Conservation (phyloP, 2,797 vertebrate genomes). For the Lagocephalus sceleratus region DNA sequence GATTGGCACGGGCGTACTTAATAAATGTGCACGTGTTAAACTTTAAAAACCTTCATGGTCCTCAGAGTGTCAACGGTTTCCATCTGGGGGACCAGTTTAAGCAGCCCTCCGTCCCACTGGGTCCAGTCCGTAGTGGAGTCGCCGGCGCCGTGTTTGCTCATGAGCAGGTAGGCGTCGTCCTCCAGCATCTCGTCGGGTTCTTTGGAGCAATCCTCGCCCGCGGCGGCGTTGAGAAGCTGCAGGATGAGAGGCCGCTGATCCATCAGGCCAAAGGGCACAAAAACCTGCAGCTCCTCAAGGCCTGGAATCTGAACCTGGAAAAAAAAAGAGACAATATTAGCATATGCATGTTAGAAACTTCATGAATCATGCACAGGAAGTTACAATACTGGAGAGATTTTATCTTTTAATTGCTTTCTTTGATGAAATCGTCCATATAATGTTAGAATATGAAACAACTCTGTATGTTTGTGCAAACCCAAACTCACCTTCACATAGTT, state of each 20-base stretch:
- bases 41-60: slow-evolving; percentile 84
- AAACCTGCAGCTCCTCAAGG: slow-evolving; percentile 90
- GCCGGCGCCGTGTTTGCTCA: slow-evolving; percentile 85
- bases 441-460: slow-evolving; percentile 1
- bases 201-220: slow-evolving; percentile 95
- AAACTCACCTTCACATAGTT: slow-evolving; percentile 86
- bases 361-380: too few relatives aligned
- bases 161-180: slow-evolving; percentile 87
- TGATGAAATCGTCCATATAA: too few relatives aligned
- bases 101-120: slow-evolving; percentile 79
- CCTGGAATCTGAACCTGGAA: slow-evolving; percentile 89
- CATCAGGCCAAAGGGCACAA: slow-evolving; percentile 82
- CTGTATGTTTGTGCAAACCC: background rate
- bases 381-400: too few relatives aligned
- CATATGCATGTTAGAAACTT: too few relatives aligned
- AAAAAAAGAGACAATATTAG: background rate
- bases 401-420: too few relatives aligned
- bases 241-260: slow-evolving; percentile 84
- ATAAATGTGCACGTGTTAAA: background rate
- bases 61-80: slow-evolving; percentile 91
- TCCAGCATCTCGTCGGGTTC: slow-evolving; percentile 86
- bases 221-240: slow-evolving; percentile 92
- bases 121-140: slow-evolving; percentile 75
- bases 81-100: slow-evolving; percentile 91
- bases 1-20: background rate